Percentiles rank a stretch among this genome's conserved stretches.
phyloP scores from a whole-genome alignment of 2,797 vertebrate genomes.

The Rhyacichthys aspro region DNA sequence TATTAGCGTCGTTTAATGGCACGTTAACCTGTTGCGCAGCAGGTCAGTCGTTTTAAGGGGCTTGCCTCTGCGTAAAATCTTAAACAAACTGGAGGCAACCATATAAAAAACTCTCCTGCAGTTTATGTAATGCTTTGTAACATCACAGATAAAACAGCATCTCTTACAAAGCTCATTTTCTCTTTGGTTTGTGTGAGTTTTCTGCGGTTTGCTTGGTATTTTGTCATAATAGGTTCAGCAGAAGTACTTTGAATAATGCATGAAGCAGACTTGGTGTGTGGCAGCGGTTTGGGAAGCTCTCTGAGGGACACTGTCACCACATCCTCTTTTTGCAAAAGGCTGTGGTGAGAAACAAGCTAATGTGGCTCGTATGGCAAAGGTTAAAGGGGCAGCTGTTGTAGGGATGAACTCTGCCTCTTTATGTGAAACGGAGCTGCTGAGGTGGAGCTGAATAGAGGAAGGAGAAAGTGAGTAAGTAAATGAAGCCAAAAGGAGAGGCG shows the following conservation, averaged over 20 bases:
- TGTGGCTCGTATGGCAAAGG: constrained; percentile 21
- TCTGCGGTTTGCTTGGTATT: constrained; percentile 16
- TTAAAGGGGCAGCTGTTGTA: constrained; percentile 34
- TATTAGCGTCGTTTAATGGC: constrained; percentile 6
- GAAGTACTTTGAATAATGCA: constrained; percentile 58
- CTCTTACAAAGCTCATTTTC: background rate
- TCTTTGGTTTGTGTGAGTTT: background rate
- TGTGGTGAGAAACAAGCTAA: constrained; percentile 39
- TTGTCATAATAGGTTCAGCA: constrained; percentile 32
- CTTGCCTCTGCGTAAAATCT: constrained; percentile 59
- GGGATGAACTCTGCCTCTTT: constrained; percentile 7
- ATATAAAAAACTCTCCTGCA: background rate
- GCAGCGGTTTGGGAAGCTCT: constrained; percentile 21
- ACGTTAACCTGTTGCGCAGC: constrained; percentile 68
- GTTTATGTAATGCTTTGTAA: background rate
- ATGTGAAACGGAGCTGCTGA: constrained; percentile 12
- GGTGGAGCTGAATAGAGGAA: background rate
- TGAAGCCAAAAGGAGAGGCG: constrained; percentile 12
- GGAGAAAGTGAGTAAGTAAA: constrained; percentile 13
- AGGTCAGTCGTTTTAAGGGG: constrained; percentile 55
- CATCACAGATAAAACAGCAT: background rate
- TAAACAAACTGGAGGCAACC: constrained; percentile 12
- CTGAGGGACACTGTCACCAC: constrained; percentile 38
- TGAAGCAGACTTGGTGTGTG: constrained; percentile 48
- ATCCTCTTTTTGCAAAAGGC: constrained; percentile 13